Percentiles rank a stretch among this genome's conserved stretches.
Conservation (phyloP, 2,113 vertebrate species). For the Tinamus guttatus region DNA sequence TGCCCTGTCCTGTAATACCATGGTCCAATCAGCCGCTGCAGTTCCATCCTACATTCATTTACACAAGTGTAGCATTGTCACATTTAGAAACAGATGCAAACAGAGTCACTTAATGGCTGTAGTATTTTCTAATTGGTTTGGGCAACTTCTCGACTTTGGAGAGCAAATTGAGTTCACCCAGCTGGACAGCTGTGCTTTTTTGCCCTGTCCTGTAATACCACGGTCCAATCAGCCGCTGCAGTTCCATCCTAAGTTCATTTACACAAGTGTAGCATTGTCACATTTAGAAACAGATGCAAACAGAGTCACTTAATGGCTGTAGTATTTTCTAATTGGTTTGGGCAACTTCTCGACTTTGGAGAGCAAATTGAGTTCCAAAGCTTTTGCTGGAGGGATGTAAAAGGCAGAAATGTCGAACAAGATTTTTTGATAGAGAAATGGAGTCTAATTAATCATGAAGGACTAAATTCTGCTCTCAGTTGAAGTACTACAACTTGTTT, state of each 20-base stretch:
- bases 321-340: not conserved
- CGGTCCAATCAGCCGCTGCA: not conserved
- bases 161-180: not conserved
- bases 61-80: not conserved
- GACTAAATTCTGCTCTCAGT: not conserved
- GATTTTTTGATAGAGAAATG: not conserved
- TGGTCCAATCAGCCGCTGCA: not conserved
- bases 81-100: not conserved
- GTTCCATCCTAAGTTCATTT: fast-evolving
- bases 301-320: not conserved
- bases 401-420: not conserved
- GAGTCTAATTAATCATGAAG: fast-evolving
- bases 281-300: not conserved
- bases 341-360: not conserved
- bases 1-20: fast-evolving
- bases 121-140: not conserved
- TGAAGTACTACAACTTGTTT: not conserved
- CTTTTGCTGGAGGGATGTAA: not conserved
- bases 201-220: fast-evolving
- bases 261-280: not conserved
- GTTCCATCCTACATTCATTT: fast-evolving
- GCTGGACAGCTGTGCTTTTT: not conserved
- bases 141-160: not conserved
- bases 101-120: not conserved
- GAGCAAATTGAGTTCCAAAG: not conserved